These are phyloP conservation scores for Fistularia tabacaria DNA, from an alignment of 2,797 vertebrate species.

Conservation along the genomic window DNA sequence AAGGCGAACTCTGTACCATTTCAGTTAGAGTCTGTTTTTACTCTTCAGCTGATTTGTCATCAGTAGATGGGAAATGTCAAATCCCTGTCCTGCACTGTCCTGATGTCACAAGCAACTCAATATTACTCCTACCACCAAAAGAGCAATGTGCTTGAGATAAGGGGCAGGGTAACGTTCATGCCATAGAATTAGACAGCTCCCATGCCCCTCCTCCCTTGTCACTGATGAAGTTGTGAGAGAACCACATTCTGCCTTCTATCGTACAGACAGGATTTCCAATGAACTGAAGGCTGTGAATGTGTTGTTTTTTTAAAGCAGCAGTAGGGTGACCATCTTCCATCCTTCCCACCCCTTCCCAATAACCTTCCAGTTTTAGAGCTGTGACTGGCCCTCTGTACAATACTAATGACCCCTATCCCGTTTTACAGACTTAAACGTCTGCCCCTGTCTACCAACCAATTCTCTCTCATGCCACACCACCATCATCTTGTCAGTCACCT, in stretches of 20 bases:
- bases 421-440: constrained; percentile 62
- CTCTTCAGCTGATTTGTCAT: constrained; percentile 54
- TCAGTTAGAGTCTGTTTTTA: constrained; percentile 45
- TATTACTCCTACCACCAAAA: constrained; percentile 60
- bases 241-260: too few species aligned
- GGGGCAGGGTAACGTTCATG: constrained; percentile 15
- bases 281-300: neutral
- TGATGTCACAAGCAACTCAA: constrained; percentile 27
- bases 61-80: constrained; percentile 27
- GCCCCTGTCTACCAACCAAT: constrained; percentile 33
- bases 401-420: constrained; percentile 69
- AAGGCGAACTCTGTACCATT: constrained; percentile 4
- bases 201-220: neutral
- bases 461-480: constrained; percentile 27
- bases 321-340: constrained; percentile 14
- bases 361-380: constrained; percentile 43
- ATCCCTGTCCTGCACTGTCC: constrained; percentile 22
- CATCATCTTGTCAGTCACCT: constrained; percentile 46
- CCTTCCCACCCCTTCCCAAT: constrained; percentile 9
- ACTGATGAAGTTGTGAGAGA: too few species aligned
- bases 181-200: too few species aligned
- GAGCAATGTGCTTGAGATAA: constrained; percentile 33
- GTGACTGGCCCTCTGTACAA: constrained; percentile 72
- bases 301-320: constrained; percentile 11
- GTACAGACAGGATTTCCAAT: neutral